These are phyloP conservation scores for Aromia moschata DNA, from an alignment of 2,888 invertebrate species.

Conservation along the genomic window DNA sequence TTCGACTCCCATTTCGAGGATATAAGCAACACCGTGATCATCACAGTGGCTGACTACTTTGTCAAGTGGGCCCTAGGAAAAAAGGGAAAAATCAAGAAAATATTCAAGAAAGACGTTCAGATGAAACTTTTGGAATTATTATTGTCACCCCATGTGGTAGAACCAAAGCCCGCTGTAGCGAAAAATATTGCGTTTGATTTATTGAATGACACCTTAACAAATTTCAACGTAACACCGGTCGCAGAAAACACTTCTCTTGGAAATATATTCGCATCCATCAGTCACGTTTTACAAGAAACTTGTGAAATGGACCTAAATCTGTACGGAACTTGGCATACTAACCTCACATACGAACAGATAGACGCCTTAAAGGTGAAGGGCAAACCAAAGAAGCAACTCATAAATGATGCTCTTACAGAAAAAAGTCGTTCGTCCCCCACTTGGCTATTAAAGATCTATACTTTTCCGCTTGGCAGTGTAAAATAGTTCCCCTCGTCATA, in stretches of 20 bases:
- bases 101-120: slow-evolving; percentile 14
- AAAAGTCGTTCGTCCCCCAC: slow-evolving; percentile 4
- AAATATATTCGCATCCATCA: slow-evolving; percentile 12
- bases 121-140: slow-evolving; percentile 14
- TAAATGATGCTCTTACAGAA: not conserved
- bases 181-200: not conserved
- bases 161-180: slow-evolving; percentile 1
- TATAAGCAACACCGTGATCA: slow-evolving; percentile 11
- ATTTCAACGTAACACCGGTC: slow-evolving; percentile 19
- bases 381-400: not conserved
- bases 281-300: not conserved
- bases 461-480: slow-evolving; percentile 13
- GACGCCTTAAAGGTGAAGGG: not conserved
- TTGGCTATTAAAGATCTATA: slow-evolving; percentile 6
- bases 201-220: slow-evolving; percentile 15
- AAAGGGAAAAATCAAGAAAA: slow-evolving; percentile 2
- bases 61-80: slow-evolving; percentile 19
- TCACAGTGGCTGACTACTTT: slow-evolving; percentile 13
- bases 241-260: not conserved
- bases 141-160: slow-evolving; percentile 6
- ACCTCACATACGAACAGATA: slow-evolving; percentile 2
- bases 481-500: slow-evolving; percentile 1
- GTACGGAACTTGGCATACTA: not conserved
- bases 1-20: slow-evolving; percentile 6
- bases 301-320: slow-evolving; percentile 5